Conservation (phyloP, 2,888 invertebrate genomes). For the Tanaodytes sp. region DNA sequence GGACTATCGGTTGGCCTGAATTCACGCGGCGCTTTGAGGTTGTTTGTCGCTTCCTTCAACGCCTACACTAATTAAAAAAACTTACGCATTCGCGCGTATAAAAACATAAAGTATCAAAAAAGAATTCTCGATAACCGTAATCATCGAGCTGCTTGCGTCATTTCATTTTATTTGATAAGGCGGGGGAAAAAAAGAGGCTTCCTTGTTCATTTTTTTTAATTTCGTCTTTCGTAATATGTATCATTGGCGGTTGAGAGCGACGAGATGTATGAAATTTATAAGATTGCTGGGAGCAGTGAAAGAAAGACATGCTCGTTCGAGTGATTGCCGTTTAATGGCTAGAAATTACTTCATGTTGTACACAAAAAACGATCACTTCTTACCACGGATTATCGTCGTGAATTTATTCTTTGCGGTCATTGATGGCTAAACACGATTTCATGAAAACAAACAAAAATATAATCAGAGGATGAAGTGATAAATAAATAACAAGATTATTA, state of each 20-base stretch:
- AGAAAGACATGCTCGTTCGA: slow-evolving; percentile 21
- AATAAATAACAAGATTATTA: too few species aligned
- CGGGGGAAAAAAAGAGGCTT: slow-evolving; percentile 29
- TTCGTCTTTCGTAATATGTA: slow-evolving; percentile 34
- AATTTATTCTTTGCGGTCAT: too few species aligned
- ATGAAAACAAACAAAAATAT: too few species aligned
- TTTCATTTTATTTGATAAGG: slow-evolving; percentile 32
- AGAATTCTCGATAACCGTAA: slow-evolving; percentile 31
- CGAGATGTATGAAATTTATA: slow-evolving; percentile 22
- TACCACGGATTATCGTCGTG: too few species aligned
- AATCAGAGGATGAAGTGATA: too few species aligned
- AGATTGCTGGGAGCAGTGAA: slow-evolving; percentile 11
- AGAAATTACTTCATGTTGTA: slow-evolving; percentile 34
- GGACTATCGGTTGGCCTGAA: slow-evolving; percentile 54
- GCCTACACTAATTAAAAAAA: slow-evolving; percentile 50
- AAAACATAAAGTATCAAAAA: slow-evolving; percentile 40
- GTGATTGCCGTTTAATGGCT: slow-evolving; percentile 24
- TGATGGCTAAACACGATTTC: too few species aligned
- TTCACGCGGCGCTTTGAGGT: slow-evolving; percentile 47
- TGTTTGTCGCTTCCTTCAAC: slow-evolving; percentile 52
- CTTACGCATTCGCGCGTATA: slow-evolving; percentile 31
- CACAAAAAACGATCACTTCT: too few species aligned
- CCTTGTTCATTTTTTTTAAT: slow-evolving; percentile 19
- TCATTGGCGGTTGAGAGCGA: slow-evolving; percentile 3
- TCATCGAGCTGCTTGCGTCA: slow-evolving; percentile 36